Evolutionary conservation across 2,113 vertebrate genomes (phyloP), one percentile per base, ranked within the genome.

Genomic region (Perca fluviatilis): DNA sequence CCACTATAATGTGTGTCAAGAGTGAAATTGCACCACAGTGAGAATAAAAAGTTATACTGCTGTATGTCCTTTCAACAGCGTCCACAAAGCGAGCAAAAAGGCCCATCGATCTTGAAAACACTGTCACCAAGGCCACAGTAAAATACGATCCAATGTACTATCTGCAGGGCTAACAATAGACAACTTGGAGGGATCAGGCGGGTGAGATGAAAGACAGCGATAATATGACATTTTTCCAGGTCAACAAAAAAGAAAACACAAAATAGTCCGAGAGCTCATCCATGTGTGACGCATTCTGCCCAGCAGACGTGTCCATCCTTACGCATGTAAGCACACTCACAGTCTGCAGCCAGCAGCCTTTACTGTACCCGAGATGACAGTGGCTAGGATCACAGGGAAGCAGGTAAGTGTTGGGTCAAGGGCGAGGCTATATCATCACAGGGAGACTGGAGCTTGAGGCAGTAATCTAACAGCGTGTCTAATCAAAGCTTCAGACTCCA

Each of bases 391-490:
- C 63, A 51, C 49, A 83, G 65, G 12, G 47, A 79, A 50, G 66
- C 36, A 40, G 78, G 40, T 63, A 30, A 36, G 75, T 49, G 72
- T 82, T 40, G 58, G 88, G 91, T 86, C 85, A 89, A 88, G 79
- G 80, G 36, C 50, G 58, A 86, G 77, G 72, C 73, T 60, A 33
- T 56, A 33, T 75, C 79, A 77, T 82, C 77, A 82, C 66, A 83
- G 60, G 57, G 58, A 72, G 72, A 47, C 18, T 50, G 73, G 14
- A 75, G 86, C 86, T 84, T 0, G 12, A 84, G 77, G 89, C 77
- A 69, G 72, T 65, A 80, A 87, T 83, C 84, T 87, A 91, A 84
- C 64, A 85, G 82, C 89, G 77, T 79, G 79, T 86, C 69, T 82
- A 82, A 91, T 90, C 69, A 14, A 76, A 85, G 57, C 83, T 50